These are phyloP conservation scores for Vespertilio murinus DNA, from an alignment of 2,797 vertebrate genomes.

Conservation along the genomic window DNA sequence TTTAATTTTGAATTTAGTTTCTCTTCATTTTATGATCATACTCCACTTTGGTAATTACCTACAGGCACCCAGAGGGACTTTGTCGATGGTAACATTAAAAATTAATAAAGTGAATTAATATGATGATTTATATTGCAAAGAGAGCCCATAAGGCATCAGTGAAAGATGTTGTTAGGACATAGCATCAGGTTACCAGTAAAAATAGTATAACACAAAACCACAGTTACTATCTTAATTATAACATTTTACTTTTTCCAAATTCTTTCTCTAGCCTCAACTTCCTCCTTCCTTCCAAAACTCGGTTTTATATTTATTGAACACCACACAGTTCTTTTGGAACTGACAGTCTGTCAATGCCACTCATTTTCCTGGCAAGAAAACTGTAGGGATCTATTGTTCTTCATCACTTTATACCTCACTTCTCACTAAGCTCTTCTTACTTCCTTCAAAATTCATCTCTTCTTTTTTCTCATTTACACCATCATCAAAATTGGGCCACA, in stretches of 20 bases:
- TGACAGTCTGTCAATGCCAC: neutral
- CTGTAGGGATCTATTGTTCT: neutral
- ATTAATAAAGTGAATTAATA: constrained; percentile 71
- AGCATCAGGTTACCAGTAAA: constrained; percentile 25
- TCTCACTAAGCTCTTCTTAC: neutral
- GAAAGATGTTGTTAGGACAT: constrained; percentile 39
- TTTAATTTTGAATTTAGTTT: constrained; percentile 73
- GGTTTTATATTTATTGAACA: neutral
- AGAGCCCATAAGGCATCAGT: constrained; percentile 46
- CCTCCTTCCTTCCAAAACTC: neutral
- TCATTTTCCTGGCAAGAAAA: neutral
- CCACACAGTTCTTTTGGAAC: neutral
- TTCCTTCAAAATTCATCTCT: neutral
- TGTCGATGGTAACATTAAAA: constrained; percentile 65
- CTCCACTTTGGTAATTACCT: constrained; percentile 71
- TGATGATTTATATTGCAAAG: constrained; percentile 65
- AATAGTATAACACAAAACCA: neutral
- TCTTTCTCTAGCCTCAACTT: neutral
- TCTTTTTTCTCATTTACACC: neutral
- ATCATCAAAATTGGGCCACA: neutral
- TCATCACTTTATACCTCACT: neutral
- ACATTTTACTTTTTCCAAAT: constrained; percentile 28
- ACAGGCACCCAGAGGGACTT: constrained; percentile 63
- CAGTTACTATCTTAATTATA: constrained; percentile 53
- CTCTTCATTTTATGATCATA: constrained; percentile 74